Conservation (phyloP, 2,113 vertebrate genomes). For the Bubo scandiacus region DNA sequence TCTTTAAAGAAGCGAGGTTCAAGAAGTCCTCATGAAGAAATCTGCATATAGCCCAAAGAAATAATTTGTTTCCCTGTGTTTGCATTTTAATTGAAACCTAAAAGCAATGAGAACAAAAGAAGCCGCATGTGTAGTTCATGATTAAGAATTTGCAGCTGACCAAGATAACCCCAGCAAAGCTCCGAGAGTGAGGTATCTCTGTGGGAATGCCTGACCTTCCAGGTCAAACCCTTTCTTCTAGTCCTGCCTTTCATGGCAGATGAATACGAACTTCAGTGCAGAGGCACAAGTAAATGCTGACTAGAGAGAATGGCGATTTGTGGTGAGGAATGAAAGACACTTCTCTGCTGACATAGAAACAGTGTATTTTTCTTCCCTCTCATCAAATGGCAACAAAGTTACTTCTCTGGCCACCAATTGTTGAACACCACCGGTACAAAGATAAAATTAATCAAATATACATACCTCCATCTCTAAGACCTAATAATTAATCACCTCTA, state of each 20-base stretch:
- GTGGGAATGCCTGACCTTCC: background rate
- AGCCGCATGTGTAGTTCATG: accelerated
- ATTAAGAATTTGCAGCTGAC: background rate
- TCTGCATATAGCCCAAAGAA: background rate
- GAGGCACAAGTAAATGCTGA: background rate
- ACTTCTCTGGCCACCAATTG: background rate
- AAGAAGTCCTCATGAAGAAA: background rate
- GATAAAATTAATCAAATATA: background rate
- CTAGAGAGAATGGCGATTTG: background rate
- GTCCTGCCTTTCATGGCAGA: background rate
- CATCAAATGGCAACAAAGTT: background rate
- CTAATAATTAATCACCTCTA: background rate
- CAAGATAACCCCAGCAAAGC: background rate
- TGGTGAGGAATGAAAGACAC: background rate
- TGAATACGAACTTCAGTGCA: background rate
- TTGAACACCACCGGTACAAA: background rate
- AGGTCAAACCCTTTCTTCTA: background rate
- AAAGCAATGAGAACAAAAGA: background rate
- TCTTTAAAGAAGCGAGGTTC: background rate
- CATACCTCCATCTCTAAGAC: background rate
- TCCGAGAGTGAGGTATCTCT: background rate
- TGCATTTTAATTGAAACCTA: background rate
- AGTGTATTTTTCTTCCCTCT: background rate
- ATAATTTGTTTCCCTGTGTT: background rate
- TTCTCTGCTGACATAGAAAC: background rate